phyloP scores from a whole-genome alignment of 2,888 invertebrate genomes.

The Heteropelma amictum region DNA sequence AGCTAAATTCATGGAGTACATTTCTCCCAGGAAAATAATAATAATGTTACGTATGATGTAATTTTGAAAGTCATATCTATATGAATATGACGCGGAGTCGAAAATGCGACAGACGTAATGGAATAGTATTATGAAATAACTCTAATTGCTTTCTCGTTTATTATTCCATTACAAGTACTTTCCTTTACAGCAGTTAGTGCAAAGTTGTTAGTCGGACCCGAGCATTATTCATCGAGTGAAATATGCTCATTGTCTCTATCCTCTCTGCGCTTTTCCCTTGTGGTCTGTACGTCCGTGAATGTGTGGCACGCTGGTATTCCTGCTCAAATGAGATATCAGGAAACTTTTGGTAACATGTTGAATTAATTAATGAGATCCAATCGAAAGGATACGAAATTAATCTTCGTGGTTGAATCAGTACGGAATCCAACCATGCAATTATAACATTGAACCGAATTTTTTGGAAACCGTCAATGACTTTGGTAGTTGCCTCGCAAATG shows the following conservation, averaged over 20 bases:
- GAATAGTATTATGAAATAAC: constrained; percentile 61
- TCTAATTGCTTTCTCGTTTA: constrained; percentile 69
- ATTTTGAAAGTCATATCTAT: constrained; percentile 16
- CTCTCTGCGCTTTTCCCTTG: not conserved
- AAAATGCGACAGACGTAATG: constrained; percentile 47
- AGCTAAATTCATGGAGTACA: too few species aligned
- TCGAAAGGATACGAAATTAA: not conserved
- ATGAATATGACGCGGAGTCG: constrained; percentile 6
- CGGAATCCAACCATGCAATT: too few species aligned
- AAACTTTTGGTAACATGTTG: not conserved
- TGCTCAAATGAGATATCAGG: constrained; percentile 27
- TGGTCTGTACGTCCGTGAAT: constrained; percentile 52
- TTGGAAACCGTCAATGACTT: too few species aligned
- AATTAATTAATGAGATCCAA: constrained; percentile 25
- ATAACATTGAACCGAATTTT: too few species aligned
- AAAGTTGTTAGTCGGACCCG: constrained; percentile 63
- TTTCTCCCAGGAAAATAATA: too few species aligned
- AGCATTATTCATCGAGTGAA: constrained; percentile 62
- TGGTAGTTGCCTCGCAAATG: too few species aligned
- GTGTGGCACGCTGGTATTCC: constrained; percentile 23
- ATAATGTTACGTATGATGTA: too few species aligned
- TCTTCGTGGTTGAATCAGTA: not conserved
- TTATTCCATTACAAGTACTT: constrained; percentile 69
- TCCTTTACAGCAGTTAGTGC: constrained; percentile 62
- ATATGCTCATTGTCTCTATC: constrained; percentile 41